Conservation (phyloP, 2,797 vertebrate species). For the Uromys caudimaculatus region DNA sequence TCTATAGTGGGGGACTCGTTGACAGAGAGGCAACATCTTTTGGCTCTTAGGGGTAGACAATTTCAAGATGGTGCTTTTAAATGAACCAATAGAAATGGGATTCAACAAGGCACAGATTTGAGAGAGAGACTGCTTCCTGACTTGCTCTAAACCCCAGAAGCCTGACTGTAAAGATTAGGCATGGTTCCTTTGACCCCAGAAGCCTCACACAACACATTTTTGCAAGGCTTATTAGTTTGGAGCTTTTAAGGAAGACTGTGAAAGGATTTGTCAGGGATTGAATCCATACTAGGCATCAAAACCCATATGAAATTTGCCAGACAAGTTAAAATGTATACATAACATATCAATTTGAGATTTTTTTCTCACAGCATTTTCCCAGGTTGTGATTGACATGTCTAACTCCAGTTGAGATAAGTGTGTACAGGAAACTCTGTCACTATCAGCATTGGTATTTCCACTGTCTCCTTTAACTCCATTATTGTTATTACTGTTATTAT, state of each 20-base stretch:
- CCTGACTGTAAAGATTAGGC: background rate
- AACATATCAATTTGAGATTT: background rate
- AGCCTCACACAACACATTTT: background rate
- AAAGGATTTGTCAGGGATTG: background rate
- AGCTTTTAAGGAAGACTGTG: background rate
- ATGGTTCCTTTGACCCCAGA: background rate
- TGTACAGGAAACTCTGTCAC: background rate
- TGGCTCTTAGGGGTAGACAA: background rate
- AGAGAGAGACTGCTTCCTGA: background rate
- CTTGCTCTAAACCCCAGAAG: background rate
- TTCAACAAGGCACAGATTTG: background rate
- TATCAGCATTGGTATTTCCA: background rate
- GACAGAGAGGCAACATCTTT: background rate
- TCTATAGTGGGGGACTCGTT: background rate
- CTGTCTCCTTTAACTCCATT: background rate
- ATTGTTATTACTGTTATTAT: background rate
- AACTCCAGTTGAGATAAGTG: background rate
- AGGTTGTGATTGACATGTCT: background rate
- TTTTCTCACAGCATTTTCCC: background rate
- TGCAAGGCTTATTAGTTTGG: background rate
- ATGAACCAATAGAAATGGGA: background rate
- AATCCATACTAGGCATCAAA: background rate
- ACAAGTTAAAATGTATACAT: conserved; percentile 19
- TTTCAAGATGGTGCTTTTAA: background rate
- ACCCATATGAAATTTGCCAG: background rate